A percentile compares a stretch with the other conserved stretches of the same genome.
phyloP scores from a whole-genome alignment of 2,888 invertebrate species.

The Apomyelois bistriatella region DNA sequence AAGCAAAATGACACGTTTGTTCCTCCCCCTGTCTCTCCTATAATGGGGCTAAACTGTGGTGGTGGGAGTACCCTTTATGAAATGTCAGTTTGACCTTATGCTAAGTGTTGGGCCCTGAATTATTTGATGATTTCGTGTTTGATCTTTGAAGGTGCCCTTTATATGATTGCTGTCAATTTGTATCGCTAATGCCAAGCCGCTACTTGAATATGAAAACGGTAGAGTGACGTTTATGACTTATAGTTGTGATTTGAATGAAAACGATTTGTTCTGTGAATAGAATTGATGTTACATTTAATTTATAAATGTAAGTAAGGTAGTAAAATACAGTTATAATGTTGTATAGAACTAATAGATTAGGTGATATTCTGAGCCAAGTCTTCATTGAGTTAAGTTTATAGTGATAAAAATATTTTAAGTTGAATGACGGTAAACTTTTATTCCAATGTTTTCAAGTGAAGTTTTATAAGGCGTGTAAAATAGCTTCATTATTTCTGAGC shows the following conservation, averaged over 20 bases:
- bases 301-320: too few relatives aligned
- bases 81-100: constrained; percentile 79
- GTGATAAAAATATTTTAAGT: too few relatives aligned
- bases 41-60: constrained; percentile 30
- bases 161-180: constrained; percentile 63
- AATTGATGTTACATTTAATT: too few relatives aligned
- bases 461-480: too few relatives aligned
- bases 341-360: too few relatives aligned
- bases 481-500: constrained; percentile 21
- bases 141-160: constrained; percentile 70
- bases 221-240: neutral
- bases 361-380: too few relatives aligned
- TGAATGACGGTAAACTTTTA: too few relatives aligned
- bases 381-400: too few relatives aligned
- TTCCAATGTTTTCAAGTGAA: too few relatives aligned
- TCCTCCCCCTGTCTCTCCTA: constrained; percentile 46
- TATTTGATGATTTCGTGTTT: constrained; percentile 56
- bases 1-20: neutral
- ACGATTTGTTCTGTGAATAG: too few relatives aligned
- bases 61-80: constrained; percentile 31
- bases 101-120: constrained; percentile 61
- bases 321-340: too few relatives aligned
- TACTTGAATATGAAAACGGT: constrained; percentile 16
- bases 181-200: constrained; percentile 34
- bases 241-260: too few relatives aligned